A percentile compares a stretch with the other conserved stretches of the same genome.
phyloP scores from a whole-genome alignment of 2,113 vertebrate species.

The Phoxinus phoxinus region DNA sequence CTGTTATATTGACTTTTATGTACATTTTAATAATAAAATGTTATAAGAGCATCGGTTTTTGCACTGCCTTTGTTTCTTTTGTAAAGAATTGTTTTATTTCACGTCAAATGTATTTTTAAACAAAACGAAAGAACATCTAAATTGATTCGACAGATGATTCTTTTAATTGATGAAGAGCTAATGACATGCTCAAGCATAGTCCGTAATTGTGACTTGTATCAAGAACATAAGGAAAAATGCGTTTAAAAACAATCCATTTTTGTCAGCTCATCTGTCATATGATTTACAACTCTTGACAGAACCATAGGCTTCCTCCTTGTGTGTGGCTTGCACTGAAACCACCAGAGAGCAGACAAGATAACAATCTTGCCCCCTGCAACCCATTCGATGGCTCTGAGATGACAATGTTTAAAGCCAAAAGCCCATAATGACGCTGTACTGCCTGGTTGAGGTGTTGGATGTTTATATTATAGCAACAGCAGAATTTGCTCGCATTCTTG shows the following conservation, averaged over 20 bases:
- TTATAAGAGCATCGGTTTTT: slow-evolving; percentile 9
- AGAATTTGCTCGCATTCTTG: background rate
- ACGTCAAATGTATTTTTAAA: background rate
- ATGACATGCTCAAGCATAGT: slow-evolving; percentile 27
- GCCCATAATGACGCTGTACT: slow-evolving; percentile 28
- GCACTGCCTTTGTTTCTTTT: background rate
- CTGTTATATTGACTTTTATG: slow-evolving; percentile 66
- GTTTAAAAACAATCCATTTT: slow-evolving; percentile 24
- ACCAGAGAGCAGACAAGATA: background rate
- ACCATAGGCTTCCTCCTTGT: background rate
- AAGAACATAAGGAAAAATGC: background rate
- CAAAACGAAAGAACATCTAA: background rate
- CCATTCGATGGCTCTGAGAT: slow-evolving; percentile 22
- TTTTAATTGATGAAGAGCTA: slow-evolving; percentile 33
- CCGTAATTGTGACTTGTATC: slow-evolving; percentile 14
- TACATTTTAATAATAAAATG: slow-evolving; percentile 63
- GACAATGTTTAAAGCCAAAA: slow-evolving; percentile 46
- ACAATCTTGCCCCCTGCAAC: slow-evolving; percentile 15
- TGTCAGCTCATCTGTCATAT: slow-evolving; percentile 6
- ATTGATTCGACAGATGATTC: slow-evolving; percentile 1
- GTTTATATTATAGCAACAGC: slow-evolving; percentile 15
- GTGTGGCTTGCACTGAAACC: slow-evolving; percentile 9
- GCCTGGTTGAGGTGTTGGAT: slow-evolving; percentile 20
- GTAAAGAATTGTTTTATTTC: background rate
- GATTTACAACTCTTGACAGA: slow-evolving; percentile 18